Conservation (phyloP, 2,888 invertebrate genomes). For the Drosophila flavopinicola region DNA sequence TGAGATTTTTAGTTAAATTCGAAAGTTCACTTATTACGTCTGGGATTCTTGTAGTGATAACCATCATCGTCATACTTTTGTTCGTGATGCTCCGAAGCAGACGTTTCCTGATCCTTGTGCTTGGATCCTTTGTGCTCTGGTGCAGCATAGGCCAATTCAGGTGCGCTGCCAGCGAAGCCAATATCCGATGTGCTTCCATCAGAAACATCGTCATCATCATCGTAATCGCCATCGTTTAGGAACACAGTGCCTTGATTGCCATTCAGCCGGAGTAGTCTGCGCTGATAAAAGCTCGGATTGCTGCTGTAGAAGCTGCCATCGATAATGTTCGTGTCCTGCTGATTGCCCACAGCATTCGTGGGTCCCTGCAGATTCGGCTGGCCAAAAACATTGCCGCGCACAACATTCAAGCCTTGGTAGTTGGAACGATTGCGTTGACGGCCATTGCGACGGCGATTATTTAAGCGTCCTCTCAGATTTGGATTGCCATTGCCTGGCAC, state of each 20-base stretch:
- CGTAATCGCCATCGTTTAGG: conserved; percentile 59
- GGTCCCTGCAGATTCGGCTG: conserved; percentile 60
- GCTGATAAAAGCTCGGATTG: conserved; percentile 16
- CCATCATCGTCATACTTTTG: conserved; percentile 62
- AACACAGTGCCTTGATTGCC: conserved; percentile 47
- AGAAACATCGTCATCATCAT: conserved; percentile 47
- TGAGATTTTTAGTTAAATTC: not conserved
- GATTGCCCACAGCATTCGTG: conserved; percentile 50
- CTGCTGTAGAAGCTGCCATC: conserved; percentile 64
- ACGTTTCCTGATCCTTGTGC: conserved; percentile 33
- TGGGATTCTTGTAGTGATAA: conserved; percentile 70
- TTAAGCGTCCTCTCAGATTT: not conserved
- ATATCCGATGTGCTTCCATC: conserved; percentile 21
- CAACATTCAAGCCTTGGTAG: conserved; percentile 68
- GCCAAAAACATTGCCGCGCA: conserved; percentile 64
- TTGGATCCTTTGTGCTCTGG: conserved; percentile 36
- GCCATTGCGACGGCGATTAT: conserved; percentile 32
- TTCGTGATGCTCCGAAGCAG: conserved; percentile 38
- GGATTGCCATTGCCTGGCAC: conserved; percentile 7
- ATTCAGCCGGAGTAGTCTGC: conserved; percentile 32
- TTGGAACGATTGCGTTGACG: conserved; percentile 55
- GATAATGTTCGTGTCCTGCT: conserved; percentile 70
- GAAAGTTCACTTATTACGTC: conserved; percentile 21
- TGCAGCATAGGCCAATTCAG: conserved; percentile 51
- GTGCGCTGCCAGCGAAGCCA: conserved; percentile 50